Conservation (phyloP, 2,113 vertebrate species). For the rabbit (Oryctolagus cuniculus) region DNA sequence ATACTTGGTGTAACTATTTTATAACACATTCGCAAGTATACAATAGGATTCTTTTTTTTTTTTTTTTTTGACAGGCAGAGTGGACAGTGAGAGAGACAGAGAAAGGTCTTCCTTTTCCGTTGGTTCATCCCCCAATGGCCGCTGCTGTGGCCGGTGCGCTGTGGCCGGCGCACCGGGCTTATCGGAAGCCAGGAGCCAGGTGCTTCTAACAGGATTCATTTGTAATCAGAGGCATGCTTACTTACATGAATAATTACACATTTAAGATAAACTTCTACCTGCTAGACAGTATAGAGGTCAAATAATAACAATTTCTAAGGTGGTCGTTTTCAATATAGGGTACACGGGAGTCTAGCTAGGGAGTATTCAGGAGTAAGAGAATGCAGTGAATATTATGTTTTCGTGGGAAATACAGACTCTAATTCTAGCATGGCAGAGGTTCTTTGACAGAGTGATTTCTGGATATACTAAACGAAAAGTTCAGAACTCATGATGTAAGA, state of each 20-base stretch:
- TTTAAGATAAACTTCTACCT: constrained; percentile 46
- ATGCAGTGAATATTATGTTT: background rate
- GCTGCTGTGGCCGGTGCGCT: too few relatives aligned
- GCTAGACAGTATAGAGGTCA: constrained; percentile 16
- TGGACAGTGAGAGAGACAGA: too few relatives aligned
- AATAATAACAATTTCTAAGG: constrained; percentile 48
- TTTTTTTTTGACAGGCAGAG: too few relatives aligned
- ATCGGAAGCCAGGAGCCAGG: too few relatives aligned
- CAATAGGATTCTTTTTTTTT: too few relatives aligned
- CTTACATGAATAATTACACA: background rate
- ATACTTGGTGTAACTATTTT: background rate
- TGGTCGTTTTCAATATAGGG: background rate
- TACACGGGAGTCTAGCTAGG: background rate
- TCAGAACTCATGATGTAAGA: constrained; percentile 2
- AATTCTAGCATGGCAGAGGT: constrained; percentile 2
- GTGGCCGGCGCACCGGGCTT: too few relatives aligned
- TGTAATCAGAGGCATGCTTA: constrained; percentile 33
- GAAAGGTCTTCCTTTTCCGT: too few relatives aligned
- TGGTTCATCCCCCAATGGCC: too few relatives aligned
- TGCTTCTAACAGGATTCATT: background rate
- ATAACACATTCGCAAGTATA: constrained; percentile 39
- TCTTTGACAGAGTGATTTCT: constrained; percentile 50
- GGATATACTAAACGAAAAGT: constrained; percentile 30
- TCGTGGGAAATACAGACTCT: constrained; percentile 4
- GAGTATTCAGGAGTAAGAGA: background rate